A percentile compares a stretch with the other conserved stretches of the same genome.
phyloP scores from a whole-genome alignment of 2,113 vertebrate species.

The Galeopterus variegatus region DNA sequence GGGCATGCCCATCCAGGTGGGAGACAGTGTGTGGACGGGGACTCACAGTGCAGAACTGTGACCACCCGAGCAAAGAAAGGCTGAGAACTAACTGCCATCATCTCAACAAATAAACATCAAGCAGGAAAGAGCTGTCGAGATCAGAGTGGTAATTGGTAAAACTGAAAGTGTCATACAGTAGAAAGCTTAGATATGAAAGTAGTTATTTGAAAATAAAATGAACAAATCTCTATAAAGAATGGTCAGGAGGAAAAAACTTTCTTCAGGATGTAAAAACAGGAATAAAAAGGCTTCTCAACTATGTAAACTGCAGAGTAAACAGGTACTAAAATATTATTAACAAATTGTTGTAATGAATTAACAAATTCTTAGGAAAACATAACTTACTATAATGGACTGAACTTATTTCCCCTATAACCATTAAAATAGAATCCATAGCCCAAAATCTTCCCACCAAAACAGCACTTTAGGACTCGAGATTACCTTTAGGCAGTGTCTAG shows the following conservation, averaged over 20 bases:
- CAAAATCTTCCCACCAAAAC: not conserved
- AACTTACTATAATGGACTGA: not conserved
- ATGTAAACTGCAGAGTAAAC: not conserved
- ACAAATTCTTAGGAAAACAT: not conserved
- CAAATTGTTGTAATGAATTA: not conserved
- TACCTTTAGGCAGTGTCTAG: not conserved
- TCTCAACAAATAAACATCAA: not conserved
- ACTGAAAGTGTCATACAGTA: not conserved
- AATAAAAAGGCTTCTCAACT: not conserved
- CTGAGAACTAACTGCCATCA: not conserved
- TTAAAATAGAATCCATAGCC: not conserved
- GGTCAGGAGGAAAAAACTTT: too few species aligned
- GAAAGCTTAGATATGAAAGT: not conserved
- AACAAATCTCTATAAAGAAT: not conserved
- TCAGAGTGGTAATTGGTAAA: not conserved
- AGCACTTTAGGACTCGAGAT: not conserved
- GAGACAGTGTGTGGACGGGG: not conserved
- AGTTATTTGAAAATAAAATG: not conserved
- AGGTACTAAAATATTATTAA: not conserved
- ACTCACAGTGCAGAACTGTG: not conserved
- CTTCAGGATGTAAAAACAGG: not conserved
- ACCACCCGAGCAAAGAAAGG: not conserved
- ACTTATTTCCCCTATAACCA: not conserved
- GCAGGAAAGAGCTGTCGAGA: not conserved
- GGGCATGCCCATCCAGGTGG: too few species aligned